Conservation (phyloP, 1,140 invertebrate species). For the Eurosta solidaginis region DNA sequence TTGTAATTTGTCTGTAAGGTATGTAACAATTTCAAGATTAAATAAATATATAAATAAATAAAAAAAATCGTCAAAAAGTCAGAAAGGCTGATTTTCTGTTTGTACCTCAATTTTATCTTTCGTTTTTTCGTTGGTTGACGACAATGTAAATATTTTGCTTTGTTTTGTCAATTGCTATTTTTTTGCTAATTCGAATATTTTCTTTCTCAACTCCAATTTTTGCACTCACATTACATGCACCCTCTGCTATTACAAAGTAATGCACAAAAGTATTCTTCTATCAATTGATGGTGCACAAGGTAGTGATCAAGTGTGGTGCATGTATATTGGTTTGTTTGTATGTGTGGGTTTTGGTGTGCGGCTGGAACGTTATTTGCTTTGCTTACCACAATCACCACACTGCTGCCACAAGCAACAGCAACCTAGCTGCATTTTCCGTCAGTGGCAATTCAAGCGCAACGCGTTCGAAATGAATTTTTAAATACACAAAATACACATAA, state of each 20-base stretch:
- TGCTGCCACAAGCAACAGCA: neutral
- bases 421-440: neutral
- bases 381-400: neutral
- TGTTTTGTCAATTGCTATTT: neutral
- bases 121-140: too few relatives aligned
- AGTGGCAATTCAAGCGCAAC: constrained; percentile 17
- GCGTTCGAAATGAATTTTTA: constrained; percentile 22
- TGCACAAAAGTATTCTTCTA: neutral
- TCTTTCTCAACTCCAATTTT: neutral
- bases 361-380: neutral
- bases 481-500: neutral
- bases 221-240: too few relatives aligned
- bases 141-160: too few relatives aligned
- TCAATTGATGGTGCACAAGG: neutral
- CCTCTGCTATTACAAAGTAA: neutral
- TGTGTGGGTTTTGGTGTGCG: neutral
- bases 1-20: too few relatives aligned
- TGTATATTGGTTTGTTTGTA: neutral
- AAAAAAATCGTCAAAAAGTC: too few relatives aligned
- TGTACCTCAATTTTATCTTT: too few relatives aligned
- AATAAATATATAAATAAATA: too few relatives aligned
- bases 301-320: too few relatives aligned
- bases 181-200: neutral
- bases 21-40: too few relatives aligned
- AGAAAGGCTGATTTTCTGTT: too few relatives aligned